Evolutionary conservation across 1,140 invertebrate genomes (phyloP), one percentile per base, ranked within the genome.

Genomic region (Apis florea): DNA sequence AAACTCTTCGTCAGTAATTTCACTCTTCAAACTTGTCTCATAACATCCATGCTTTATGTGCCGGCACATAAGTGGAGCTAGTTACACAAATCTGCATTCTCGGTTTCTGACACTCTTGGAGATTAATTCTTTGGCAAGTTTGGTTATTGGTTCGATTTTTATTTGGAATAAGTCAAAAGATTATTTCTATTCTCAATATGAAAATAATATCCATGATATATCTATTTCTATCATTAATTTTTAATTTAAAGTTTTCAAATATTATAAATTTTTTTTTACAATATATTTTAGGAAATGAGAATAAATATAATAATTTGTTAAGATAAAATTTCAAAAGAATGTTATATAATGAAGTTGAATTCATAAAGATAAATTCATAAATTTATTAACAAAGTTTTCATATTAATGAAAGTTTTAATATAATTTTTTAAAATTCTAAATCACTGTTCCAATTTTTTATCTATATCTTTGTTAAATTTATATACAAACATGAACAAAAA

Each of bases 11-110:
- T 59, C 70, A 67, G 81, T 85, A 79, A 85, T 87, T 76, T 58
- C 49, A 47, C 75, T 31, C 61, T 71, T 82, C 82, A 88, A 88
- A 88, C 74, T 88, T 88, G 85, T 83, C 63, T 84, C 78, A 83
- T 83, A 69, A 72, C 54, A 79, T 74, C 73, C 47, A 58, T 31
- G 56, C 69, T 83, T 84, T 79, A 88, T 81, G 58, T 63, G 54
- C 21, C 13, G 17, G 21, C 66, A 51, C 21, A 73, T n/a, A n/a
- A n/a, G 64, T 74, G 78, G 68, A 78, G 72, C 67, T 82, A 71
- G 53, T 82, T 85, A 82, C 64, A 67, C 61, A 81, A 54, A 68
- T 15, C 70, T 19, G n/a, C 26, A 64, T 53, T 63, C 68, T 51
- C 67, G 21, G 15, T 51, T 79, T 47, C 15, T 71, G 26, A 51